Evolutionary conservation across 1,140 invertebrate genomes (phyloP), one percentile per base, ranked within the genome.

Genomic region (Bombus picipes): DNA sequence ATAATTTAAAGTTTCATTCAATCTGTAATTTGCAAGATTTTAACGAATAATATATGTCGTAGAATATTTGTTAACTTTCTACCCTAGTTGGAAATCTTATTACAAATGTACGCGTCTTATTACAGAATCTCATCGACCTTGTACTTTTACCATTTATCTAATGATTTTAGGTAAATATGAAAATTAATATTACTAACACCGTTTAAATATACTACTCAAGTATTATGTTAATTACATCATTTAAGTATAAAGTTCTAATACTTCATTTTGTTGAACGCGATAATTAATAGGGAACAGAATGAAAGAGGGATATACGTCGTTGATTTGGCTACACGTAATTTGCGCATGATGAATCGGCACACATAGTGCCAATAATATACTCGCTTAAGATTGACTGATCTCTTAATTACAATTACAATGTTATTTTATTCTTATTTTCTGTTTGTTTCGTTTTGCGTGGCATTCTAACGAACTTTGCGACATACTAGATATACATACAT

Each of bases 401-500:
- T 28, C n/a, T 66, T 66, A 66, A 32, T 73, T 32, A 66, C 6
- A 66, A 32, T 13, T 66, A 66, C 15, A 32, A 32, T 66, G n/a
- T 66, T 66, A 66, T 1, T 6, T 66, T 66, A 32, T 66, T 18
- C 15, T 66, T 66, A 32, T 66, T 18, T 53, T 74, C 8, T 53
- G 34, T 53, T 53, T 34, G 1, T n/a, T 76, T 28, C 18, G 9
- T 76, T 59, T 28, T 41, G 62, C 28, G 32, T 37, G 39, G n/a
- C 65, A 59, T 68, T 53, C 5, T n/a, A 68, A 70, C 39, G 1
- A 65, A 76, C 43, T 77, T 41, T 82, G 37, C 12, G 37, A 80
- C 25, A 81, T 37, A 87, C 47, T 81, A 74, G 65, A 78, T 71
- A 85, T 68, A 75, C 43, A 82, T 62, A 72, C 37, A 77, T 57